Evolutionary conservation across 1,140 invertebrate genomes (phyloP).

Genomic region (Drosophila burlai): DNA sequence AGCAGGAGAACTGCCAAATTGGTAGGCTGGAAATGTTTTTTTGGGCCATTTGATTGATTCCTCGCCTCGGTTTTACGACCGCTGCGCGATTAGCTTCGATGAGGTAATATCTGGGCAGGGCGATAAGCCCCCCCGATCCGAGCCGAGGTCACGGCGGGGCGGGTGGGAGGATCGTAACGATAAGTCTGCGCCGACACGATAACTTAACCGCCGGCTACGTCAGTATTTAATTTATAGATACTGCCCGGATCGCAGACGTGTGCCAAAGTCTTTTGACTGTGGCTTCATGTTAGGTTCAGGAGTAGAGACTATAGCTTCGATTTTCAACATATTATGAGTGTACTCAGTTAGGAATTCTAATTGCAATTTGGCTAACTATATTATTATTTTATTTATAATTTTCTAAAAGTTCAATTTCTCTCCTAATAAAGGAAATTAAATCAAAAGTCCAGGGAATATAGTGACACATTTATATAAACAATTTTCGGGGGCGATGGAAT

Average conservation of each 20-base stretch:
- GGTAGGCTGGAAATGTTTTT: conserved; percentile 34
- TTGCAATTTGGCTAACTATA: too few species aligned
- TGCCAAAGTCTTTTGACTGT: conserved; percentile 2
- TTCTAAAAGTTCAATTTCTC: not conserved
- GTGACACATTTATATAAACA: not conserved
- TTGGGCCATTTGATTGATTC: conserved; percentile 66
- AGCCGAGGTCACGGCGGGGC: not conserved
- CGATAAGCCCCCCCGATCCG: conserved; percentile 55
- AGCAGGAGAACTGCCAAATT: conserved; percentile 40
- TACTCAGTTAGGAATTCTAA: too few species aligned
- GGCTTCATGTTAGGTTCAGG: not conserved
- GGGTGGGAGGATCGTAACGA: conserved; percentile 18
- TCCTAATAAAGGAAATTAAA: not conserved
- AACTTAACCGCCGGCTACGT: conserved; percentile 47
- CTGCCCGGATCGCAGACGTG: not conserved
- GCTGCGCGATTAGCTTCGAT: conserved; percentile 51
- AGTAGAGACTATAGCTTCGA: not conserved
- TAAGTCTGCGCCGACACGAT: conserved; percentile 23
- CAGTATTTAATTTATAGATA: conserved; percentile 78
- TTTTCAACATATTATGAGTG: not conserved
- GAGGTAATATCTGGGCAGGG: conserved; percentile 61
- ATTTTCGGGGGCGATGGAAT: conserved; percentile 9
- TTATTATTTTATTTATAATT: too few species aligned
- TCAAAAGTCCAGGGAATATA: not conserved
- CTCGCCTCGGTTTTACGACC: conserved; percentile 29